These are phyloP conservation scores for pig (Sus scrofa) DNA, from an alignment of 2,113 vertebrate genomes.

Conservation along the genomic window DNA sequence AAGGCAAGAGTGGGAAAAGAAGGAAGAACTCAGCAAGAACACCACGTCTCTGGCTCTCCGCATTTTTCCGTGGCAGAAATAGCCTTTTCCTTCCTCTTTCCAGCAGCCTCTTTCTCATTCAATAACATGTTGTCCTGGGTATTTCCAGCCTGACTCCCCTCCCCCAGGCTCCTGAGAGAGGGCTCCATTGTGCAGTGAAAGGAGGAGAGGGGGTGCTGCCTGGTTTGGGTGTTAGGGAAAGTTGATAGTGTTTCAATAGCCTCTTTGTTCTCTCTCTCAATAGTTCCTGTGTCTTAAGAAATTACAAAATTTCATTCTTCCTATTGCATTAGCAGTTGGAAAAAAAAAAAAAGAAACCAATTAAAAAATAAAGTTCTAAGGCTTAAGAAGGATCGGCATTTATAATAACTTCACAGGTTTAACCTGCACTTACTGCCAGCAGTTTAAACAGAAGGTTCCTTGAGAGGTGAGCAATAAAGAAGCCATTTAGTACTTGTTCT, in stretches of 20 bases:
- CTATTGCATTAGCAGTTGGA: conserved; percentile 79
- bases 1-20: background rate
- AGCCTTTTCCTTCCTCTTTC: background rate
- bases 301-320: conserved; percentile 81
- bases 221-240: conserved; percentile 73
- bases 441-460: conserved; percentile 84
- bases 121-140: background rate
- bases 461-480: conserved; percentile 86
- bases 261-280: conserved; percentile 83
- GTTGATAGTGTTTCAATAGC: conserved; percentile 84
- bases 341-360: conserved; percentile 75
- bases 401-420: conserved; percentile 86
- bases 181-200: conserved; percentile 66
- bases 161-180: conserved; percentile 29
- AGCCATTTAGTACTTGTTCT: conserved; percentile 84
- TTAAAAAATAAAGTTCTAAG: conserved; percentile 84
- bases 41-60: background rate
- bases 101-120: conserved; percentile 19
- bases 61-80: background rate
- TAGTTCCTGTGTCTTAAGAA: conserved; percentile 77
- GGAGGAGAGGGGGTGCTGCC: conserved; percentile 63
- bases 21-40: conserved; percentile 29
- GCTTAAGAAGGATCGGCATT: conserved; percentile 82
- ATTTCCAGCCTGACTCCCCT: background rate
- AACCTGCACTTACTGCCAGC: conserved; percentile 85